Conservation (phyloP, 2,113 vertebrate species). For the Rutilus rutilus region DNA sequence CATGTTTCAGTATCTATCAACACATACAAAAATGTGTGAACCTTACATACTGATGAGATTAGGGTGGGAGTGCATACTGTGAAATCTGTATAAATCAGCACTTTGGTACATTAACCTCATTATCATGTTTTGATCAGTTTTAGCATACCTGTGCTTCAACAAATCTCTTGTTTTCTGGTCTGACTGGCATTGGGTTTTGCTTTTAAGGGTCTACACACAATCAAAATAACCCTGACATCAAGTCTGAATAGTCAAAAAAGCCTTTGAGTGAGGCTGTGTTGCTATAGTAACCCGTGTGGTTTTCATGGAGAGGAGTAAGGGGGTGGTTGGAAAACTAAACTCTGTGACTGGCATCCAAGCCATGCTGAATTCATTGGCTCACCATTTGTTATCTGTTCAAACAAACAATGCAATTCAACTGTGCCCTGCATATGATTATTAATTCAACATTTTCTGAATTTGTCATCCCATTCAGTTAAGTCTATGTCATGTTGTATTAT, state of each 20-base stretch:
- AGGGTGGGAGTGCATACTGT: too few relatives aligned
- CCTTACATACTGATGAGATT: too few relatives aligned
- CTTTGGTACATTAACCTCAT: background rate
- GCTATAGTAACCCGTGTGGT: slow-evolving; percentile 24
- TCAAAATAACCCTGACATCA: slow-evolving; percentile 10
- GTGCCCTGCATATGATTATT: background rate
- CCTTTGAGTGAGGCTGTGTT: slow-evolving; percentile 24
- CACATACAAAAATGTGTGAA: too few relatives aligned
- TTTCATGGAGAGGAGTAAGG: background rate
- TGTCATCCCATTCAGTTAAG: background rate
- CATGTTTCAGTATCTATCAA: too few relatives aligned
- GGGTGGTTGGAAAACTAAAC: background rate
- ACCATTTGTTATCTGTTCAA: background rate
- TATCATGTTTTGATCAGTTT: background rate
- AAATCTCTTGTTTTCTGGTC: background rate
- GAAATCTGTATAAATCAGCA: too few relatives aligned
- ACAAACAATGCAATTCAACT: slow-evolving; percentile 15
- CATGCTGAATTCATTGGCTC: slow-evolving; percentile 9
- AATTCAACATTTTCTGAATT: background rate
- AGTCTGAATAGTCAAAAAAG: slow-evolving; percentile 19
- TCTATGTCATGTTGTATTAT: background rate
- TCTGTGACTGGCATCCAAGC: slow-evolving; percentile 17
- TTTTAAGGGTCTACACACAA: slow-evolving; percentile 3
- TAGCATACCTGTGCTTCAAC: background rate
- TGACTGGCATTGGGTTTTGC: background rate